Conservation (phyloP, 1,140 invertebrate genomes). For the Halotydeus destructor region DNA sequence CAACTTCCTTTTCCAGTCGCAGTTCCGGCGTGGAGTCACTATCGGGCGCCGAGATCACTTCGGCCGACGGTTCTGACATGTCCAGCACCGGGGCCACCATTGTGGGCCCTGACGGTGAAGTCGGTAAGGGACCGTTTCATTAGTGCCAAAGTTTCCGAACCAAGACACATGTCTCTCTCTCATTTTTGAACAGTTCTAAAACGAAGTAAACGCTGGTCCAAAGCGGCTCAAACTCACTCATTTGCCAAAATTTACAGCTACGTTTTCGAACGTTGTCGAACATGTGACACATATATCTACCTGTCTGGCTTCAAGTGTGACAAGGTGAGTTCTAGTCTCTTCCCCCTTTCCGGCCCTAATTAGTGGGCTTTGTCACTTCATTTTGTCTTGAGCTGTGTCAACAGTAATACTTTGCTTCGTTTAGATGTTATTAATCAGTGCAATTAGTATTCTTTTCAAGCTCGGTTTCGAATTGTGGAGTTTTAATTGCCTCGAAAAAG, state of each 20-base stretch:
- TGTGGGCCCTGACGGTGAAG: too few relatives aligned
- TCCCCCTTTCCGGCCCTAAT: neutral
- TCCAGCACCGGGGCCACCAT: neutral
- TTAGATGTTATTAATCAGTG: too few relatives aligned
- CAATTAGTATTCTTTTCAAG: too few relatives aligned
- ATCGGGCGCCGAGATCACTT: slow-evolving; percentile 1
- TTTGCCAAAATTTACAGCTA: slow-evolving; percentile 10
- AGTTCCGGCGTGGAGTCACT: slow-evolving; percentile 4
- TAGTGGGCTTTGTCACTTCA: slow-evolving; percentile 6
- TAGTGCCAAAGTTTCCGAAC: neutral
- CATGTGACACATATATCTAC: slow-evolving; percentile 14
- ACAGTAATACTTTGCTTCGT: too few relatives aligned
- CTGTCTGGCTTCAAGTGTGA: slow-evolving; percentile 11
- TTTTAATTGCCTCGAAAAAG: too few relatives aligned
- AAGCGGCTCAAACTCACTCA: slow-evolving; percentile 10
- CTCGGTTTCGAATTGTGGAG: too few relatives aligned
- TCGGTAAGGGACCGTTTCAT: too few relatives aligned
- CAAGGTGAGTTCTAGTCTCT: slow-evolving; percentile 10
- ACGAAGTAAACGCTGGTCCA: slow-evolving; percentile 1
- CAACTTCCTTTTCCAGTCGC: slow-evolving; percentile 1
- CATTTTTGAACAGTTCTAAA: neutral
- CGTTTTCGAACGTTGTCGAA: slow-evolving; percentile 12
- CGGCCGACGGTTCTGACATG: neutral
- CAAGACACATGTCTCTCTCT: neutral
- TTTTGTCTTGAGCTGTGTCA: too few relatives aligned